Conservation (phyloP, 1,140 invertebrate genomes). For the Rhopalosiphum padi region DNA sequence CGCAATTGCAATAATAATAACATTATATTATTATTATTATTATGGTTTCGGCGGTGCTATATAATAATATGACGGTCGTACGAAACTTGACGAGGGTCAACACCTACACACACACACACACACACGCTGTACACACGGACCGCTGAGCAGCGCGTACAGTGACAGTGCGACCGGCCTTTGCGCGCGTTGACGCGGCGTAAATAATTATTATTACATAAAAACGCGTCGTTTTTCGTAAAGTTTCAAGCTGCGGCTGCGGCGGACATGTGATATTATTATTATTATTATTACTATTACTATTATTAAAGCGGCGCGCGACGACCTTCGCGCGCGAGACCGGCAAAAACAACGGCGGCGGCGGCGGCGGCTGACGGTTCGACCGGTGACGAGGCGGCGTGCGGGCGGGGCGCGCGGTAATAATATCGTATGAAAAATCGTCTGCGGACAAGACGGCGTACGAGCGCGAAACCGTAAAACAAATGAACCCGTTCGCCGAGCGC, state of each 20-base stretch:
- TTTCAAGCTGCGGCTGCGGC: background rate
- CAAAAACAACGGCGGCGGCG: background rate
- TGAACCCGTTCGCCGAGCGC: conserved; percentile 17
- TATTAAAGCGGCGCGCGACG: background rate
- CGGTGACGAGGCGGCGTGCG: background rate
- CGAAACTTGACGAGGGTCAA: background rate
- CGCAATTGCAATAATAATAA: background rate
- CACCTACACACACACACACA: too few relatives aligned
- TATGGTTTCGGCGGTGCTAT: background rate
- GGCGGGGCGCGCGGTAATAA: too few relatives aligned
- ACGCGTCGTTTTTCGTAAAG: background rate
- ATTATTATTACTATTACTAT: background rate
- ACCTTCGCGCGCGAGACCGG: background rate
- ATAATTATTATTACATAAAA: conserved; percentile 10
- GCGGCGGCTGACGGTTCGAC: background rate
- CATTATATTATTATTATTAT: background rate
- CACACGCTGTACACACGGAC: too few relatives aligned
- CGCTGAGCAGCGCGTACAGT: background rate
- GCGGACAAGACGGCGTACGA: background rate
- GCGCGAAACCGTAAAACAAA: conserved; percentile 49
- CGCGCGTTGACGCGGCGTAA: background rate
- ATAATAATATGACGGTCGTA: too few relatives aligned
- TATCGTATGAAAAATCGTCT: too few relatives aligned
- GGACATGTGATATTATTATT: background rate
- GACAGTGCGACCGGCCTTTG: background rate